Base-by-base conservation (phyloP, 2,888 invertebrate species). In the Allophyes oxyacanthae region DNA sequence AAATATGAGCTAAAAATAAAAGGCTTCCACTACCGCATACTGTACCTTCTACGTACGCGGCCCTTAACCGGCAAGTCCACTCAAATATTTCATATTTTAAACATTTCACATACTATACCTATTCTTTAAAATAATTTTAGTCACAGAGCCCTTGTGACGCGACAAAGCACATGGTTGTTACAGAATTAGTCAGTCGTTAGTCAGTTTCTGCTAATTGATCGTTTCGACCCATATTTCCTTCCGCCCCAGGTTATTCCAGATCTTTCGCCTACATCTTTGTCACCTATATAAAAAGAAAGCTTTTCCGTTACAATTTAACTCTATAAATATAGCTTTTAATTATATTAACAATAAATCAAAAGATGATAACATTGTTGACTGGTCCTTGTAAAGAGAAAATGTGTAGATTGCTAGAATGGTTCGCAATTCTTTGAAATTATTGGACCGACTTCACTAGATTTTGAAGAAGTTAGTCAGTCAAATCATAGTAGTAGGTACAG, bases 151-250 rank as follows among this genome's bases (percentile, higher is more conserved):
- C 72, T 77, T 72, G 53, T 64, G 65, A 53, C 59, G 55, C 20
- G 54, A 41, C 50, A 43, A 52, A 63, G 57, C 72, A 74, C 64
- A 65, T 75, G 63, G 59, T 61, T 70, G 55, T 61, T 67, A 72
- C 66, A 53, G 59, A 75, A 77, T 83, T 82, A 80, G 78, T 83
- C 82, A 77, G 63, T 59, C 64, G 62, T 79, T 83, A 77, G 72
- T 81, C 73, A 78, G 72, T 67, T 78, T 74, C 70, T 64, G 54
- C 54, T 77, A 76, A 80, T 79, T 79, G 77, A 70, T 72, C 52
- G 50, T 68, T 59, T 38, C 69, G 76, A 68, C 79, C 78, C 73
- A 75, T 68, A 81, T 76, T 72, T 77, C 58, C 79, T 79, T 83
- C 77, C 78, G 77, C 54, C 52, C 11, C 53, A 45, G 15, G 38